Evolutionary conservation across 2,888 invertebrate species (phyloP).

Genomic region (Yponomeuta cagnagella): DNA sequence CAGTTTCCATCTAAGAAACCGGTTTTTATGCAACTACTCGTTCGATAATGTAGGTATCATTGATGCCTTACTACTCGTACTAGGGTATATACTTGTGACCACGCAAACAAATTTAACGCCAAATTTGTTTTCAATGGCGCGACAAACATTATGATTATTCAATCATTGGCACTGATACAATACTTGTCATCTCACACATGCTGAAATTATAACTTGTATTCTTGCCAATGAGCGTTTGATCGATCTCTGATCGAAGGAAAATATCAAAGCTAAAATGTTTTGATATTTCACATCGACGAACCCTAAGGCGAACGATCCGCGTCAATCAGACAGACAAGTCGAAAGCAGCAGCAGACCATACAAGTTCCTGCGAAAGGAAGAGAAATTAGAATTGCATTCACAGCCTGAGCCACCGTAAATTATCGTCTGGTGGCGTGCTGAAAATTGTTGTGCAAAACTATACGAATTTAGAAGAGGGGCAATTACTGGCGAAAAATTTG

Average conservation of each 20-base stretch:
- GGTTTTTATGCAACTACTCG: too few relatives aligned
- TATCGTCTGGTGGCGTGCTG: constrained; percentile 63
- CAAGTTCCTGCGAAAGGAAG: constrained; percentile 56
- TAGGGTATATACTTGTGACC: neutral
- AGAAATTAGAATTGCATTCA: constrained; percentile 48
- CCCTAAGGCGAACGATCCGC: constrained; percentile 32
- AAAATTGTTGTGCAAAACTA: constrained; percentile 53
- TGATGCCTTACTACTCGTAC: too few relatives aligned
- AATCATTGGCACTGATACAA: constrained; percentile 57
- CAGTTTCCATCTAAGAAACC: too few relatives aligned
- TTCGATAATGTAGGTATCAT: too few relatives aligned
- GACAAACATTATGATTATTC: constrained; percentile 43
- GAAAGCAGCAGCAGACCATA: constrained; percentile 46
- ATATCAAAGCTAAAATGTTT: constrained; percentile 26
- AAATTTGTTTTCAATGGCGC: constrained; percentile 15
- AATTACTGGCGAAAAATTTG: constrained; percentile 51
- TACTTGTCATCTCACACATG: constrained; percentile 49
- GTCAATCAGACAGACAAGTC: constrained; percentile 37
- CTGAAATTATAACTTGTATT: constrained; percentile 58
- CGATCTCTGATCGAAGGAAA: constrained; percentile 46
- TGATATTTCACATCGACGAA: too few relatives aligned
- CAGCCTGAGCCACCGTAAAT: constrained; percentile 60
- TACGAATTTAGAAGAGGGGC: constrained; percentile 53
- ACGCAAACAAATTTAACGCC: neutral
- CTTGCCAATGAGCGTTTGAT: constrained; percentile 63